Percentiles rank a stretch among this genome's conserved stretches.
Conservation (phyloP, 2,113 vertebrate genomes). For the Pseudorasbora parva region DNA sequence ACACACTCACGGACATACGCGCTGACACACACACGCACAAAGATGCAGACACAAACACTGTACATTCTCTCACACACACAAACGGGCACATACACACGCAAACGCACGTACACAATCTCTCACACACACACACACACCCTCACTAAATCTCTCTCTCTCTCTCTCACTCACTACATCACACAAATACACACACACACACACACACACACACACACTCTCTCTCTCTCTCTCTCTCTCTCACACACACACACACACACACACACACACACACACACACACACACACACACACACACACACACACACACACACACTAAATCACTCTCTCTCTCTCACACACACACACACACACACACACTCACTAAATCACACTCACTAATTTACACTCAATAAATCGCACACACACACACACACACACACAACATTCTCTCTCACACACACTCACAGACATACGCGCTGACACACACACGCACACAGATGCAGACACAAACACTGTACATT, state of each 20-base stretch:
- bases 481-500: too few relatives aligned
- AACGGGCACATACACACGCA: neutral
- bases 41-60: neutral
- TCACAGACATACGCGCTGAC: too few relatives aligned
- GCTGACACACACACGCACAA: neutral
- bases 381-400: too few relatives aligned
- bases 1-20: neutral
- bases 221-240: too few relatives aligned
- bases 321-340: neutral
- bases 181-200: too few relatives aligned
- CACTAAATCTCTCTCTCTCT: too few relatives aligned
- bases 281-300: neutral
- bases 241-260: neutral
- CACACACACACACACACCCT: neutral
- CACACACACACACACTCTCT: neutral
- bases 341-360: neutral
- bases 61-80: neutral
- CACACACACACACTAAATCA: neutral
- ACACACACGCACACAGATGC: too few relatives aligned
- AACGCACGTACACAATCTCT: too few relatives aligned
- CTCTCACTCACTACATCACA: too few relatives aligned
- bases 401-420: too few relatives aligned
- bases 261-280: neutral
- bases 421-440: too few relatives aligned
- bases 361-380: too few relatives aligned